Evolutionary conservation across 1,140 invertebrate species (phyloP).

Genomic region (Neocloeon triangulifer): DNA sequence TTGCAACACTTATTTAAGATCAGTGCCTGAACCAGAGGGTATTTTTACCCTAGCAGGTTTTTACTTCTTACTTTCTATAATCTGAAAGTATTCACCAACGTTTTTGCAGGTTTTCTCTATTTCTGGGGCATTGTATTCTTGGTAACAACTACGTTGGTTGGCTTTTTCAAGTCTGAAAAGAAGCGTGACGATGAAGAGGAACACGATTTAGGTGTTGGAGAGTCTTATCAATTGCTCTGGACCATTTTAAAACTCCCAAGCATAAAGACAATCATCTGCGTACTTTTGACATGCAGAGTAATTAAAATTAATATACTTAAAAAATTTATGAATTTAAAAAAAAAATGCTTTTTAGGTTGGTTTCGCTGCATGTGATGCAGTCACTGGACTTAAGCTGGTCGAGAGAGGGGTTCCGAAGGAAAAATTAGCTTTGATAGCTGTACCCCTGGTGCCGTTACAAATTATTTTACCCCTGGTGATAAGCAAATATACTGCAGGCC

Average conservation of each 20-base stretch:
- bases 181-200: conserved; percentile 21
- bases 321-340: conserved; percentile 3
- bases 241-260: conserved; percentile 66
- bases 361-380: conserved; percentile 87
- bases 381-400: conserved; percentile 83
- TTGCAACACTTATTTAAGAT: conserved; percentile 80
- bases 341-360: conserved; percentile 55
- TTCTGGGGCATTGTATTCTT: conserved; percentile 93
- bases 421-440: conserved; percentile 70
- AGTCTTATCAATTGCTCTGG: conserved; percentile 67
- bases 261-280: conserved; percentile 48
- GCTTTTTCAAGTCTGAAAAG: conserved; percentile 72
- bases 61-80: conserved; percentile 5
- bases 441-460: conserved; percentile 86
- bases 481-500: conserved; percentile 69
- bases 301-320: conserved; percentile 8
- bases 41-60: conserved; percentile 68
- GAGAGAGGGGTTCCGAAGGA: conserved; percentile 92
- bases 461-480: conserved; percentile 79
- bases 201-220: conserved; percentile 31
- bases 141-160: conserved; percentile 71
- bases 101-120: conserved; percentile 56
- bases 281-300: conserved; percentile 83
- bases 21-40: conserved; percentile 37
- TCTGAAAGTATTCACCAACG: conserved; percentile 1